Evolutionary conservation across 2,888 invertebrate genomes (phyloP).

Genomic region (Cosmia pyralina): DNA sequence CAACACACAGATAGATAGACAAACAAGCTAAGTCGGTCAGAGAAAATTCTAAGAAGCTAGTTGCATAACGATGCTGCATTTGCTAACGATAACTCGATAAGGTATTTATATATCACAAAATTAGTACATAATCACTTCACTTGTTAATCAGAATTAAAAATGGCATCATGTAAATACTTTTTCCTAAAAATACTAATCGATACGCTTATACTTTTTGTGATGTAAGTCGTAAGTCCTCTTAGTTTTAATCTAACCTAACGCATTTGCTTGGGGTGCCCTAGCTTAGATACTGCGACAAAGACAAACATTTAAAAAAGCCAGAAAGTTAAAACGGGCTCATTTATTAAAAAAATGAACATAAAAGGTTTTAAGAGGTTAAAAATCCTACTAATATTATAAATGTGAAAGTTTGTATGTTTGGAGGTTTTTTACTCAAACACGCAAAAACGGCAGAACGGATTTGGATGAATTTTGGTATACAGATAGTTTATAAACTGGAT

Average conservation of each 20-base stretch:
- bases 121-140: not conserved
- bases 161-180: too few relatives aligned
- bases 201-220: not conserved
- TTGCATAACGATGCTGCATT: slow-evolving; percentile 53
- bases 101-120: slow-evolving; percentile 19
- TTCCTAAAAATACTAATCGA: not conserved
- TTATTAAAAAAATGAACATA: not conserved
- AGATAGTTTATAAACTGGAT: too few relatives aligned
- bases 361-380: not conserved
- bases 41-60: slow-evolving; percentile 60
- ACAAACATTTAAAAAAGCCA: not conserved
- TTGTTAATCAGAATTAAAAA: not conserved
- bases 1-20: slow-evolving; percentile 29
- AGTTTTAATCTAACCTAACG: not conserved
- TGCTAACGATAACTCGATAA: slow-evolving; percentile 28
- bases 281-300: not conserved
- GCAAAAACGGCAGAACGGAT: too few relatives aligned
- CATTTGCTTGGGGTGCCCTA: not conserved
- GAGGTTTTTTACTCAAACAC: too few relatives aligned
- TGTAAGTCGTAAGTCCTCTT: too few relatives aligned
- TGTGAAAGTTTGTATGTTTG: too few relatives aligned
- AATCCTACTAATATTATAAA: too few relatives aligned
- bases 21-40: slow-evolving; percentile 54
- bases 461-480: too few relatives aligned
- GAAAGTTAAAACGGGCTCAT: not conserved